These are phyloP conservation scores for Boloria selene DNA, from an alignment of 2,888 invertebrate genomes.

Conservation along the genomic window DNA sequence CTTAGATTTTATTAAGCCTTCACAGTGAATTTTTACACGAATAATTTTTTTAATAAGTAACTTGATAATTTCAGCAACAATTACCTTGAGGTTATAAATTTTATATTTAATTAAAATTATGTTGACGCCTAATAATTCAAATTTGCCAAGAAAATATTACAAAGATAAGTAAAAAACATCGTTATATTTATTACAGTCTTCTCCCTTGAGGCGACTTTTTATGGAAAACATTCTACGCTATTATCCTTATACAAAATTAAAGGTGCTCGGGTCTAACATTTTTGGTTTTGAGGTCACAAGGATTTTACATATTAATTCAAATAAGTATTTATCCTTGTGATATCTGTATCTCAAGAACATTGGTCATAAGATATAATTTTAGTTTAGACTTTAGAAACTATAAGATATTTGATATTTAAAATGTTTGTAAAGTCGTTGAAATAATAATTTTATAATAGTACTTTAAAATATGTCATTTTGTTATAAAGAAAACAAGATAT, in stretches of 20 bases:
- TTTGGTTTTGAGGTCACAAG: too few relatives aligned
- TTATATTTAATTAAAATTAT: constrained; percentile 7
- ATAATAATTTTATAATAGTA: too few relatives aligned
- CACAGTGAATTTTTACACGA: too few relatives aligned
- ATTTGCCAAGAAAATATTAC: neutral
- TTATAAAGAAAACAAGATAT: neutral
- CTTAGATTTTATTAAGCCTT: too few relatives aligned
- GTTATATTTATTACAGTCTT: constrained; percentile 6
- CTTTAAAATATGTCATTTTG: neutral
- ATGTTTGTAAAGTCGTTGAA: too few relatives aligned
- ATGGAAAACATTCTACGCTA: neutral
- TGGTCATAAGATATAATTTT: too few relatives aligned
- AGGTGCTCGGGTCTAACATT: neutral
- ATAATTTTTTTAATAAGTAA: neutral
- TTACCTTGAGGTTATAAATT: constrained; percentile 4
- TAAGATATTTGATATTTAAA: too few relatives aligned
- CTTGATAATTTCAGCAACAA: neutral
- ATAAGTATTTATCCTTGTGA: too few relatives aligned
- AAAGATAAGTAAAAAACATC: constrained; percentile 9
- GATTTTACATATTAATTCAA: too few relatives aligned
- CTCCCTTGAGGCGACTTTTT: neutral
- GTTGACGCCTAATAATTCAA: neutral
- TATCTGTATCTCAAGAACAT: too few relatives aligned
- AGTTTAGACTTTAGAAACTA: too few relatives aligned
- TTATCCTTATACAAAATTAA: constrained; percentile 4